phyloP scores from a whole-genome alignment of 2,888 invertebrate species.

The Ophioninae sp. region DNA sequence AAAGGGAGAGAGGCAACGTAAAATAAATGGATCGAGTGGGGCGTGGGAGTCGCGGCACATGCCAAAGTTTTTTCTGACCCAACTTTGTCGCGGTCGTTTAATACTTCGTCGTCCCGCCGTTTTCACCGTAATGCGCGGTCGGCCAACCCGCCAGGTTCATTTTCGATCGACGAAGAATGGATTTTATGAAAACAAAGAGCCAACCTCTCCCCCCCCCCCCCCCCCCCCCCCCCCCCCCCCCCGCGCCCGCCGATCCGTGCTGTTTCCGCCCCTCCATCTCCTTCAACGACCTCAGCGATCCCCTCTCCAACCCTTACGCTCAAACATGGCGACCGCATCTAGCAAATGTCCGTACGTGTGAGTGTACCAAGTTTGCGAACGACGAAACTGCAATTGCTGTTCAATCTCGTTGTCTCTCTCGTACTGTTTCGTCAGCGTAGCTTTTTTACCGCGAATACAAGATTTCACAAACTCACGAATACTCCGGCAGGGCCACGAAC shows the following conservation, averaged over 20 bases:
- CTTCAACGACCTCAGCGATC: not conserved
- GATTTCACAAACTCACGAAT: not conserved
- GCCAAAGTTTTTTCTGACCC: slow-evolving; percentile 65
- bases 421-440: not conserved
- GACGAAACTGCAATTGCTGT: not conserved
- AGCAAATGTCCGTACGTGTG: too few species aligned
- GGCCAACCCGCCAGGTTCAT: slow-evolving; percentile 8
- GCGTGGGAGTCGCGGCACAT: slow-evolving; percentile 70
- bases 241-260: not conserved
- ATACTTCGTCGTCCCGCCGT: slow-evolving; percentile 54
- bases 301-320: not conserved
- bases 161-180: slow-evolving; percentile 38
- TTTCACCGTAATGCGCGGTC: slow-evolving; percentile 15
- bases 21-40: slow-evolving; percentile 17
- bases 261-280: not conserved
- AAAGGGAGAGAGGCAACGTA: slow-evolving; percentile 19
- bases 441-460: not conserved
- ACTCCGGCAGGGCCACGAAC: not conserved
- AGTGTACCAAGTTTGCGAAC: not conserved
- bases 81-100: slow-evolving; percentile 54
- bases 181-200: slow-evolving; percentile 25
- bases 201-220: not conserved
- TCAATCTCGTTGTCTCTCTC: slow-evolving; percentile 3
- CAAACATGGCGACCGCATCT: slow-evolving; percentile 8
- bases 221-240: not conserved